These are phyloP conservation scores for Symphodus melops DNA, from an alignment of 2,113 vertebrate species.

Conservation along the genomic window DNA sequence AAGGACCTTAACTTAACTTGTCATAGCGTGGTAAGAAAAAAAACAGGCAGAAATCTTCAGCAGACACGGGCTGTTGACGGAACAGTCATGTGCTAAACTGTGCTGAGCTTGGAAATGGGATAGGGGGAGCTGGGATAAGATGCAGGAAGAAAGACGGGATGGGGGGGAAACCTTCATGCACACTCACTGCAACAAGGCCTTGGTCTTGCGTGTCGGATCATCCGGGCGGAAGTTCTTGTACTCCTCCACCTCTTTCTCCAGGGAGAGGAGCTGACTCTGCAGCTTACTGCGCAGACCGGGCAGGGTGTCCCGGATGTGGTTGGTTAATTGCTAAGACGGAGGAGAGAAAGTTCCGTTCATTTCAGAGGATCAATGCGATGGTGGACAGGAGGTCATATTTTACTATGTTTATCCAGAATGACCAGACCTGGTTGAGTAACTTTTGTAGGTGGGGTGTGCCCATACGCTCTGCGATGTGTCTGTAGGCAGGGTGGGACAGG, in stretches of 20 bases:
- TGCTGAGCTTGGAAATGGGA: too few relatives aligned
- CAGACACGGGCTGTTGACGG: too few relatives aligned
- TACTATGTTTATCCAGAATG: not conserved
- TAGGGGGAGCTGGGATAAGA: too few relatives aligned
- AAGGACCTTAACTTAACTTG: too few relatives aligned
- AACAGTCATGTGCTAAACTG: too few relatives aligned
- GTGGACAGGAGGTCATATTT: not conserved
- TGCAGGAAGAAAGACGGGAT: too few relatives aligned
- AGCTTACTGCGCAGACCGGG: conserved; percentile 94
- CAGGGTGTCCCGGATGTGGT: conserved; percentile 96
- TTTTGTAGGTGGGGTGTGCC: conserved; percentile 95
- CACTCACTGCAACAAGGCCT: conserved; percentile 95
- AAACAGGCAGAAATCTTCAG: too few relatives aligned
- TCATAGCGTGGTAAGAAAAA: too few relatives aligned
- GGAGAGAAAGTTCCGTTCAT: not conserved
- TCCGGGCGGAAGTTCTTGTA: conserved; percentile 97
- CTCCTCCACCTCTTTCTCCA: conserved; percentile 98
- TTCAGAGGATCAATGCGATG: not conserved
- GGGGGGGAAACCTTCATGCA: not conserved
- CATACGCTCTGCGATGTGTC: conserved; percentile 97
- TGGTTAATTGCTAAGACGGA: conserved; percentile 91
- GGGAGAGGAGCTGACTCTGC: conserved; percentile 94
- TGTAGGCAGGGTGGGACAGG: conserved; percentile 92
- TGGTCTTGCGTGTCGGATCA: conserved; percentile 96
- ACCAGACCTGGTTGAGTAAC: conserved; percentile 92